A percentile compares a stretch with the other conserved stretches of the same genome.
Conservation (phyloP, 1,140 invertebrate genomes). For the Fopius arisanus region DNA sequence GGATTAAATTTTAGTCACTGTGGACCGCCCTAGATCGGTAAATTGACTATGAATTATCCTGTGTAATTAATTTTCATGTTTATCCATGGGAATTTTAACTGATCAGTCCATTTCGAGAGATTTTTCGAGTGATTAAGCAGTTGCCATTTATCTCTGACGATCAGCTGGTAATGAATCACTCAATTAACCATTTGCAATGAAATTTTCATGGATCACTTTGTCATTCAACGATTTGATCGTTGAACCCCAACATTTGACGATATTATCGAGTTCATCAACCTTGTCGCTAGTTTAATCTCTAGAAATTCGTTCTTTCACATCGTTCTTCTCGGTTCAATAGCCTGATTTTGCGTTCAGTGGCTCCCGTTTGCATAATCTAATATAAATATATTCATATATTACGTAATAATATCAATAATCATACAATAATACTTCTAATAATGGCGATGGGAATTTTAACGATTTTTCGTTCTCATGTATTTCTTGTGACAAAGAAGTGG, state of each 20-base stretch:
- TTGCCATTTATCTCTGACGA: too few relatives aligned
- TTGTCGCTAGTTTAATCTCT: not conserved
- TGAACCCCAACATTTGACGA: not conserved
- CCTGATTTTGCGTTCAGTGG: not conserved
- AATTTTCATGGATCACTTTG: conserved; percentile 3
- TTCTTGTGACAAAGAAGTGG: conserved; percentile 6
- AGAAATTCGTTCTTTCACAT: not conserved
- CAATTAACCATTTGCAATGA: not conserved
- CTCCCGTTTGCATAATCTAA: not conserved
- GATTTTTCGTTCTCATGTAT: not conserved
- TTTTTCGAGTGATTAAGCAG: not conserved
- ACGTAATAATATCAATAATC: conserved; percentile 25
- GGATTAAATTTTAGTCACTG: conserved; percentile 17
- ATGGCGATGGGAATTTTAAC: conserved; percentile 19
- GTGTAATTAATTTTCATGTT: conserved; percentile 24
- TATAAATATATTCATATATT: conserved; percentile 15
- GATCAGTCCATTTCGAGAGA: conserved; percentile 52
- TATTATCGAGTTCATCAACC: not conserved
- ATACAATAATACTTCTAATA: conserved; percentile 33
- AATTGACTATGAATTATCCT: conserved; percentile 64
- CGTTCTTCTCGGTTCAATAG: not conserved
- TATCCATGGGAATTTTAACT: conserved; percentile 56
- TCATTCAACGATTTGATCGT: not conserved
- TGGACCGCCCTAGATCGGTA: conserved; percentile 50
- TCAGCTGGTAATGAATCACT: too few relatives aligned